A percentile compares a stretch with the other conserved stretches of the same genome.
phyloP scores from a whole-genome alignment of 2,113 vertebrate genomes.

The Gopherus evgoodei region DNA sequence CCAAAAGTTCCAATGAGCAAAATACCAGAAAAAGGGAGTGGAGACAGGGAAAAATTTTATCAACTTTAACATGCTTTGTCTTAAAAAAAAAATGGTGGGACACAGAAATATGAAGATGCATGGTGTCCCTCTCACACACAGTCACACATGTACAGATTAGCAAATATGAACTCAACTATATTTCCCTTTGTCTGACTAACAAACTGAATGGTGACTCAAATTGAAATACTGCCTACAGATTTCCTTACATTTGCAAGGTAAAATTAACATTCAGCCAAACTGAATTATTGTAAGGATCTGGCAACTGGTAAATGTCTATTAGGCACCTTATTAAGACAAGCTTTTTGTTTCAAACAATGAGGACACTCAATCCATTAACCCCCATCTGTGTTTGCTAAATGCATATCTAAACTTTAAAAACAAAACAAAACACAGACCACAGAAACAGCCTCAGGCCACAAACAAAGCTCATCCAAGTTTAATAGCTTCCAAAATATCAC shows the following conservation, averaged over 20 bases:
- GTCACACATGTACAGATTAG: not conserved
- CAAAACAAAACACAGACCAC: not conserved
- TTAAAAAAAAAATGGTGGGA: not conserved
- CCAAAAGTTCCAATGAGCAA: not conserved
- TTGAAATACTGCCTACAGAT: not conserved
- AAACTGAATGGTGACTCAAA: not conserved
- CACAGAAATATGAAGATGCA: not conserved
- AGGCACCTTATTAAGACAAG: conserved; percentile 31
- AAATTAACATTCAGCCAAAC: conserved; percentile 36
- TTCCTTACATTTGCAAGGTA: not conserved
- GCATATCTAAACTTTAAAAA: conserved; percentile 28
- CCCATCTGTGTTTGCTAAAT: conserved; percentile 29
- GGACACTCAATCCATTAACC: conserved; percentile 11
- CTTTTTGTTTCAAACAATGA: conserved; percentile 12
- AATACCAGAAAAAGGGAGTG: not conserved
- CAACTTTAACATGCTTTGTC: not conserved
- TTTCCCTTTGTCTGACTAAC: not conserved
- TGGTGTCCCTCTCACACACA: not conserved
- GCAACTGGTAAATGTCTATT: conserved; percentile 16
- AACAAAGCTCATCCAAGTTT: not conserved
- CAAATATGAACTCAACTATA: not conserved
- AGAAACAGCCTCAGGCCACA: not conserved
- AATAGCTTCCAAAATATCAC: conserved; percentile 7
- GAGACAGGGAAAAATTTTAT: not conserved
- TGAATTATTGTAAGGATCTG: conserved; percentile 25